phyloP scores from a whole-genome alignment of 2,797 vertebrate species.

The Fistularia tabacaria region DNA sequence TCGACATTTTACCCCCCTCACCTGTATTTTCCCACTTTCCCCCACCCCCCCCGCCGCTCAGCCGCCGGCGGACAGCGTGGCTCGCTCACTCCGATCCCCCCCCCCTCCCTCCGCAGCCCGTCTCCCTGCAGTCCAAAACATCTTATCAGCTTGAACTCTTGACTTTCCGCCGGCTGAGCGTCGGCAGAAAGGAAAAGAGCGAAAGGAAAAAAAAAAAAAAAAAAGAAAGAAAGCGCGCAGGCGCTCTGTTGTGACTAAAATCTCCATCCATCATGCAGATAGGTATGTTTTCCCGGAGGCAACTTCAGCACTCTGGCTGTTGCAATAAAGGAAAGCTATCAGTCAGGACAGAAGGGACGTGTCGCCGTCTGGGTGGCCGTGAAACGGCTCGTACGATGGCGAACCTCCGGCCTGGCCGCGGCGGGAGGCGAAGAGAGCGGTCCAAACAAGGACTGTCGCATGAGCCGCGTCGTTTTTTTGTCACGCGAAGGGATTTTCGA shows the following conservation, averaged over 20 bases:
- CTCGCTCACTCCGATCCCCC: constrained; percentile 48
- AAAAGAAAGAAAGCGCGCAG: no score
- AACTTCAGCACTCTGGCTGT: constrained; percentile 47
- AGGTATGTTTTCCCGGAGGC: constrained; percentile 72
- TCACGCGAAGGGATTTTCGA: no score
- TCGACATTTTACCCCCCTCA: constrained; percentile 72
- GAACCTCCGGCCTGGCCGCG: constrained; percentile 50
- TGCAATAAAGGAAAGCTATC: constrained; percentile 73
- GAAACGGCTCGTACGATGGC: constrained; percentile 42
- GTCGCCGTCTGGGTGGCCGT: constrained; percentile 62
- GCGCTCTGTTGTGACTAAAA: constrained; percentile 54
- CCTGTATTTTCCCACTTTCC: constrained; percentile 62
- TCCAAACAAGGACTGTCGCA: no score
- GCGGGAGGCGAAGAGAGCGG: no score
- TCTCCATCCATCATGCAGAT: constrained; percentile 71
- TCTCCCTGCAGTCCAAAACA: constrained; percentile 27
- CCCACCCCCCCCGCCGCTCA: constrained; percentile 47
- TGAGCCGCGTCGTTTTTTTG: no score
- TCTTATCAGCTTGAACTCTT: constrained; percentile 48
- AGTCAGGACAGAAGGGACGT: constrained; percentile 55
- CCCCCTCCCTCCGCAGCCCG: constrained; percentile 34
- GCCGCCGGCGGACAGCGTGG: constrained; percentile 39
- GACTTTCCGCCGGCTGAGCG: constrained; percentile 19
- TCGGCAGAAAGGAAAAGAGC: no score
- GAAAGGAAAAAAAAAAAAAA: no score